Evolutionary conservation across 2,888 invertebrate species (phyloP).

Genomic region (Dioctria rufipes): DNA sequence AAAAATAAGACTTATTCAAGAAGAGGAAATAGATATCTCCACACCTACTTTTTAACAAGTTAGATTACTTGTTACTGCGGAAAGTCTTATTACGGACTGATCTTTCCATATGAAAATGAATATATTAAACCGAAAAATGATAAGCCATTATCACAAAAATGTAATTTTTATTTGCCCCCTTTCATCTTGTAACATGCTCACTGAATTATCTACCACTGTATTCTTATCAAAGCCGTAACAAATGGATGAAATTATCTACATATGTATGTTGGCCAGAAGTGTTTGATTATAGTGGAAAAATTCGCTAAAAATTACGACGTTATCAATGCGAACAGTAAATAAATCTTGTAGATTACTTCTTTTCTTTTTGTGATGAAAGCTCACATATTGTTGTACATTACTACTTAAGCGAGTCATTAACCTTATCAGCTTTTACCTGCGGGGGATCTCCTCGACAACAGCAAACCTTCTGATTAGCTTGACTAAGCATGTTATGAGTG

Average conservation of each 20-base stretch:
- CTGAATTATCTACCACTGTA: not conserved
- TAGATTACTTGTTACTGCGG: too few species aligned
- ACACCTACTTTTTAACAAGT: too few species aligned
- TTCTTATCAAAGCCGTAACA: slow-evolving; percentile 16
- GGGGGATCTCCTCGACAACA: slow-evolving; percentile 8
- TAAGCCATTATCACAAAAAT: slow-evolving; percentile 22
- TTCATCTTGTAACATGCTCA: slow-evolving; percentile 6
- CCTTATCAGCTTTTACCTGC: not conserved
- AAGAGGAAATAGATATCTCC: too few species aligned
- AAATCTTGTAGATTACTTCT: slow-evolving; percentile 1
- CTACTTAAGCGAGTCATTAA: not conserved
- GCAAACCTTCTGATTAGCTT: not conserved
- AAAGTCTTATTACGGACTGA: slow-evolving; percentile 12
- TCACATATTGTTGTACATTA: too few species aligned
- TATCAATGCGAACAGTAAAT: slow-evolving; percentile 1
- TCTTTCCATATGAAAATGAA: slow-evolving; percentile 22
- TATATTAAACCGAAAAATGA: slow-evolving; percentile 22
- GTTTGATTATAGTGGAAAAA: not conserved
- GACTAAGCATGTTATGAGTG: not conserved
- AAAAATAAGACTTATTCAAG: too few species aligned
- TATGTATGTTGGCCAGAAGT: not conserved
- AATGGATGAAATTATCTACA: not conserved
- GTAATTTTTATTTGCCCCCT: slow-evolving; percentile 12
- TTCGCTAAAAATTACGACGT: not conserved
- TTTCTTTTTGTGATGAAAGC: too few species aligned